Evolutionary conservation across 2,888 invertebrate species (phyloP).

Genomic region (Odontothrips loti): DNA sequence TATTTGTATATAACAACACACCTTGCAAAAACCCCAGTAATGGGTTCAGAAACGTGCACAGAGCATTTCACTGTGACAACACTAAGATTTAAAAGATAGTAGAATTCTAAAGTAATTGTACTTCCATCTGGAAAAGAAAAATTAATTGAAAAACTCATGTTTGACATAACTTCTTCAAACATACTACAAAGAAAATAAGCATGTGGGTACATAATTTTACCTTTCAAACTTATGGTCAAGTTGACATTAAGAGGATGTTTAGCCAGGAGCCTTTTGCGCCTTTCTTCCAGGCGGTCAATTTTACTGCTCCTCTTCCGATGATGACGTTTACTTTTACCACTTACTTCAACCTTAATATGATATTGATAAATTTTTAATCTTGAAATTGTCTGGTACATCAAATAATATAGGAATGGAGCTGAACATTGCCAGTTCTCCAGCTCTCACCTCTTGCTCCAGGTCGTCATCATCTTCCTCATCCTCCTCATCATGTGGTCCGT

Average conservation of each 20-base stretch:
- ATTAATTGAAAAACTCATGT: neutral
- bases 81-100: conserved; percentile 65
- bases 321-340: neutral
- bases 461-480: conserved; percentile 62
- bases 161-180: conserved; percentile 12
- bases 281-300: conserved; percentile 62
- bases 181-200: conserved; percentile 17
- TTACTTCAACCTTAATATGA: conserved; percentile 20
- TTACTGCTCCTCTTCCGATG: conserved; percentile 36
- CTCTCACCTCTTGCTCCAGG: conserved; percentile 61
- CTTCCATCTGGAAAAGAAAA: conserved; percentile 28
- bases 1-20: conserved; percentile 41
- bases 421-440: neutral
- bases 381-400: neutral
- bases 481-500: conserved; percentile 52
- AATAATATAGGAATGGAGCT: conserved; percentile 30
- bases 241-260: conserved; percentile 69
- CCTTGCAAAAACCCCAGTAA: conserved; percentile 58
- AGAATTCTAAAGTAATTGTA: conserved; percentile 61
- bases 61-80: conserved; percentile 67
- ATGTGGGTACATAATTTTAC: conserved; percentile 40
- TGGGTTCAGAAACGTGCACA: conserved; percentile 53
- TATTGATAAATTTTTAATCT: neutral
- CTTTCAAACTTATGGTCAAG: conserved; percentile 57
- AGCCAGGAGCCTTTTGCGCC: conserved; percentile 60